A percentile compares a stretch with the other conserved stretches of the same genome.
Evolutionary conservation across 2,797 vertebrate species (phyloP).

Genomic region (Rhadinocentrus ornatus): DNA sequence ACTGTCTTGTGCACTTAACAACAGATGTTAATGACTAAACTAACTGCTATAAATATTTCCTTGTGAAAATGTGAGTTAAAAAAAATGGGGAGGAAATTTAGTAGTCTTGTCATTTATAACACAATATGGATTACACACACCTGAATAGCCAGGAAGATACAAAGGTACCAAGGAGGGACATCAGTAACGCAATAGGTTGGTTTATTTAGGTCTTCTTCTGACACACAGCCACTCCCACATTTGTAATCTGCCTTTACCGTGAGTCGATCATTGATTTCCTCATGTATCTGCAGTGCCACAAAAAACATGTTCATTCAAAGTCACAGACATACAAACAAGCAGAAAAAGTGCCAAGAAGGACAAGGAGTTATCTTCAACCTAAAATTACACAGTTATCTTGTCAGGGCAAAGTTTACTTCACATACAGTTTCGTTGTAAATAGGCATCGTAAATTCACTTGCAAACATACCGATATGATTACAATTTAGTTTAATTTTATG

Average conservation of each 20-base stretch:
- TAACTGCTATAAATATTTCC: background rate
- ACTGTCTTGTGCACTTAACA: background rate
- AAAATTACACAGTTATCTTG: constrained; percentile 1
- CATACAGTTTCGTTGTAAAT: background rate
- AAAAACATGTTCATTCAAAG: background rate
- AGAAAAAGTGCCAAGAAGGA: background rate
- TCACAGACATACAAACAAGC: background rate
- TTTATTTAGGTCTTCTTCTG: constrained; percentile 55
- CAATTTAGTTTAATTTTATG: background rate
- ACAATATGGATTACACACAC: constrained; percentile 65
- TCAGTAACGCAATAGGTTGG: constrained; percentile 88
- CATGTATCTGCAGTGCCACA: constrained; percentile 70
- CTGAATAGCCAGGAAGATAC: constrained; percentile 91
- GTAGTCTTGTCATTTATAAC: background rate
- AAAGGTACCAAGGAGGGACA: constrained; percentile 91
- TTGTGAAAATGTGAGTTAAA: background rate
- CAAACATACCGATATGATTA: background rate
- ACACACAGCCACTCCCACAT: background rate
- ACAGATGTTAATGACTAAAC: constrained; percentile 4
- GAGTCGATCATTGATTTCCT: constrained; percentile 56
- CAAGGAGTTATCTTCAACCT: background rate
- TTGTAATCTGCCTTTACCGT: background rate
- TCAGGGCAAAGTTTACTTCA: constrained; percentile 1
- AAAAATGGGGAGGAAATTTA: background rate
- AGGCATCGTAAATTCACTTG: background rate